These are phyloP conservation scores for Tangara arthus DNA, from an alignment of 2,797 vertebrate genomes.

Conservation along the genomic window DNA sequence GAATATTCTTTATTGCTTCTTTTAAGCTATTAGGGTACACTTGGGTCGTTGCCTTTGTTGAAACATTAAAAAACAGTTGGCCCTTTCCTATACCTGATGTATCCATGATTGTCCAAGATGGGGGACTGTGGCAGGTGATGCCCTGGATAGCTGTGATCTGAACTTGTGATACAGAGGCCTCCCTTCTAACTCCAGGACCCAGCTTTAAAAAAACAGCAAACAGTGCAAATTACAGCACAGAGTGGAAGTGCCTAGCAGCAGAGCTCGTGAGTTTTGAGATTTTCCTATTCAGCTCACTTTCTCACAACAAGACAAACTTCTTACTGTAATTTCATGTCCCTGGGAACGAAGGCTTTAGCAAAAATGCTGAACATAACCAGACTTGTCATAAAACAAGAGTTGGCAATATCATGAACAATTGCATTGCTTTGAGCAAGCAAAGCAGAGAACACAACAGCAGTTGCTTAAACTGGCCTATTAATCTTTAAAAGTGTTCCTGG, in stretches of 20 bases:
- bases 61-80: not conserved
- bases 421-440: not conserved
- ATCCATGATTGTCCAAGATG: not conserved
- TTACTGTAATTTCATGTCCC: not conserved
- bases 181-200: not conserved
- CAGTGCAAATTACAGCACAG: not conserved
- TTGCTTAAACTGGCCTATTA: constrained; percentile 22
- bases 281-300: not conserved
- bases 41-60: not conserved
- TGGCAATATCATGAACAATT: not conserved
- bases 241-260: not conserved
- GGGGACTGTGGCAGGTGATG: not conserved
- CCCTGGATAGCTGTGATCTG: not conserved
- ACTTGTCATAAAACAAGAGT: not conserved
- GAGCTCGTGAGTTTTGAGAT: not conserved
- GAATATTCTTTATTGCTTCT: not conserved
- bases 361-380: constrained; percentile 6
- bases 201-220: not conserved
- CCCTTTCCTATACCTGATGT: not conserved
- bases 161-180: not conserved
- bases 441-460: not conserved
- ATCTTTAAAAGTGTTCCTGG: constrained; percentile 20
- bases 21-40: not conserved
- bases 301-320: not conserved
- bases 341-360: not conserved